Base-by-base conservation (phyloP, 2,113 vertebrate genomes). In the Cryptotis parvus region DNA sequence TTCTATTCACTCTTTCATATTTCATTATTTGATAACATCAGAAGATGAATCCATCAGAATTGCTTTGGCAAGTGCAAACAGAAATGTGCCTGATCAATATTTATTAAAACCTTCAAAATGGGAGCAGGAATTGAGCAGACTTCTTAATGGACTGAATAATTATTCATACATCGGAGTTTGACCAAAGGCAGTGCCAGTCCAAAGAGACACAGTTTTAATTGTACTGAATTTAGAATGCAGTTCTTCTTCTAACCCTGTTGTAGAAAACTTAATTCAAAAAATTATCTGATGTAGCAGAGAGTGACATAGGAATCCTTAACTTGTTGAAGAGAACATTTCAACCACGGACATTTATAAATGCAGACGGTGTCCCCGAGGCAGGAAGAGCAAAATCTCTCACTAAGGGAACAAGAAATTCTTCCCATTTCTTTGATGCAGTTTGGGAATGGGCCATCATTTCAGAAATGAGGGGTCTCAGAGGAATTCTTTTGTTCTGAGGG, bases 11-110 rank as follows among this genome's bases (percentile, higher is more conserved):
- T 96, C 97, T 97, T 97, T 97, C 97, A 97, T 97, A 97, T 98
- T 98, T 98, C 98, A 98, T 97, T 97, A 98, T 98, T 97, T 98
- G 98, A 98, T 98, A 97, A 96, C 97, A 98, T 97, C 98, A 97
- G 95, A 96, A 95, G 97, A 97, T 80, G 93, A 97, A 95, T 79
- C 95, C 96, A 96, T 97, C 97, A 89, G 96, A 98, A 97, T 96
- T 96, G 96, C 97, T 82, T 77, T 97, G 96, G 98, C 96, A 94
- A 98, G 97, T 97, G 97, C 97, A 98, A 97, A 97, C 97, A 98
- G 92, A 96, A 96, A 84, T 91, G 95, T 58, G 96, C 88, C 97
- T 98, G 98, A 98, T 98, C 98, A 98, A 98, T 98, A 98, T 98
- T 98, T 98, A 98, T 98, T 97, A 97, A 97, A 97, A 90, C 98